A percentile compares a stretch with the other conserved stretches of the same genome.
These are phyloP conservation scores for Falco columbarius DNA, from an alignment of 2,797 vertebrate species.

Conservation along the genomic window DNA sequence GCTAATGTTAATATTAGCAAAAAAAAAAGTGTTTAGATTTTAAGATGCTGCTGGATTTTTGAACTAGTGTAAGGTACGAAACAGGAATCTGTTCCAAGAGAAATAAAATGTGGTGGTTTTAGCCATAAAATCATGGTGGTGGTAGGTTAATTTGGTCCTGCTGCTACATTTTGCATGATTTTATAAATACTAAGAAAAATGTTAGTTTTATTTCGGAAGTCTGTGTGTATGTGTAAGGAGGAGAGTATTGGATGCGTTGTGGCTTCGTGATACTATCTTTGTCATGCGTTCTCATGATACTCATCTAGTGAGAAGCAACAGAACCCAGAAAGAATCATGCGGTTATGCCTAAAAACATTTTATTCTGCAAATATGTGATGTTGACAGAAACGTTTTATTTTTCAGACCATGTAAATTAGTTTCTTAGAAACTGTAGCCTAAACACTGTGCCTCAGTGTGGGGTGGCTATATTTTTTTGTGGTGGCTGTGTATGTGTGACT, in stretches of 20 bases:
- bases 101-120: neutral
- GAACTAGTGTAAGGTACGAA: neutral
- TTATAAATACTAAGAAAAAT: neutral
- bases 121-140: neutral
- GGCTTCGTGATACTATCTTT: neutral
- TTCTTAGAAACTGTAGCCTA: neutral
- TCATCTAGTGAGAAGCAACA: neutral
- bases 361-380: neutral
- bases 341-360: neutral
- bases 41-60: neutral
- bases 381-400: neutral
- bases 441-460: neutral
- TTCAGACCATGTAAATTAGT: neutral
- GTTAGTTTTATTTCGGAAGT: neutral
- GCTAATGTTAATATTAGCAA: neutral
- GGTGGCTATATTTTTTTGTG: neutral
- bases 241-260: neutral
- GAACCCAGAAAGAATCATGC: neutral
- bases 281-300: fast-evolving
- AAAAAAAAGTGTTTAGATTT: neutral
- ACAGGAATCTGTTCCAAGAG: neutral
- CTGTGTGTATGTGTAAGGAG: neutral
- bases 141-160: neutral
- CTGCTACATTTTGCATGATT: neutral
- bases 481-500: neutral